Evolutionary conservation across 1,140 invertebrate genomes (phyloP), one percentile per base, ranked within the genome.

Genomic region (Nephotettix cincticeps): DNA sequence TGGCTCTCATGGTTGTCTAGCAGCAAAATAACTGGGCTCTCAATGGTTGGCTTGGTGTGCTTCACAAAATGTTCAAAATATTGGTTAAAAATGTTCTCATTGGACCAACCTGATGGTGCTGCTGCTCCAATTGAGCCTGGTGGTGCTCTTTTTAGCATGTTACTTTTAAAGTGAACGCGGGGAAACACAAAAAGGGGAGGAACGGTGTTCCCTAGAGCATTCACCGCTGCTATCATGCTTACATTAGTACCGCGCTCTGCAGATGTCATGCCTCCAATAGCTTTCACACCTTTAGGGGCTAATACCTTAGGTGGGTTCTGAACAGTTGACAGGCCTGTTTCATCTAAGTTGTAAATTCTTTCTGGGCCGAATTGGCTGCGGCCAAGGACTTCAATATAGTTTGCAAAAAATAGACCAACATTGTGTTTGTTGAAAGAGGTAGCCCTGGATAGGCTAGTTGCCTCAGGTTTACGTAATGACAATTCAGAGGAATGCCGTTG

Each of bases 381-480:
- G 17, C 13, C 30, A 64, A 66, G 21, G 1, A 23, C 58, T 27
- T 19, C 58, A 1, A 47, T 68, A 9, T 80, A 77, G 71, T 80
- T 80, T 25, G 77, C 71, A 76, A 75, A 83, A 77, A 83, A 83
- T 29, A 67, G 56, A 13, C 40, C 47, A 1, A 82, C 78, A 73
- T 81, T 82, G 11, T 67, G 64, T 83, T 80, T 79, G 75, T 84
- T 84, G 71, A 84, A 83, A 14, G 76, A 75, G 1, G 79, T 83
- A 25, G 79, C 79, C 71, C 80, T 73, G 1, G 79, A 75, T 51
- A 83, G 69, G 71, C 82, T 81, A 30, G 80, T 81, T 51, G 76
- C 76, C 74, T 83, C 80, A 68, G 83, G 82, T 72, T 71, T 79
- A 58, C 78, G 68, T 25, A 83, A 67, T 45, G 76, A 78, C 25